Evolutionary conservation across 2,888 invertebrate species (phyloP).

Genomic region (Eurytoma californica): DNA sequence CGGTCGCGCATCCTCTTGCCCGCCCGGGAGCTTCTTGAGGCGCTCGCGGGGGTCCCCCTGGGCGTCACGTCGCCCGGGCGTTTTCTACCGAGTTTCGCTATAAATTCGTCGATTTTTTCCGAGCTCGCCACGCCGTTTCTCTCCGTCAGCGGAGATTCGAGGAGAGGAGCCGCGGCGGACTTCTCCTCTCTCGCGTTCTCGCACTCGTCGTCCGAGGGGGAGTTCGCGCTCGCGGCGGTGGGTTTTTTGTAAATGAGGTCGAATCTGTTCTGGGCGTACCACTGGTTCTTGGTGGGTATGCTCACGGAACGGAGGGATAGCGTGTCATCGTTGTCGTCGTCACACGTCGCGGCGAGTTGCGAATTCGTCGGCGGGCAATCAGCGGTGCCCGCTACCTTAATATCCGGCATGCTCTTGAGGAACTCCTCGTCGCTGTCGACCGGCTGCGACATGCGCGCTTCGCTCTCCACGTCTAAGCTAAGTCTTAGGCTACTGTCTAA

Average conservation of each 20-base stretch:
- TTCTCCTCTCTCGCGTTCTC: not conserved
- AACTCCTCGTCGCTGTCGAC: conserved; percentile 58
- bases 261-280: conserved; percentile 36
- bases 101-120: conserved; percentile 22
- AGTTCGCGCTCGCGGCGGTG: not conserved
- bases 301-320: not conserved
- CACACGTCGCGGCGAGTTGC: conserved; percentile 49
- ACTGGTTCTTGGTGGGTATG: conserved; percentile 21
- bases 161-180: not conserved
- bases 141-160: not conserved
- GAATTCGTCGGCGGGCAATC: conserved; percentile 52
- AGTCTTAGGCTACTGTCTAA: conserved; percentile 9
- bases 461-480: not conserved
- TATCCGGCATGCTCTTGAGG: conserved; percentile 64
- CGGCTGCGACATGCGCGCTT: not conserved
- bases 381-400: conserved; percentile 63
- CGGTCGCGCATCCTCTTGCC: no score
- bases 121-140: not conserved
- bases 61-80: not conserved
- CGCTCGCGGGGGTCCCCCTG: no score
- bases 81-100: conserved; percentile 30
- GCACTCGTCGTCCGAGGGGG: not conserved
- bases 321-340: conserved; percentile 21
- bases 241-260: conserved; percentile 34
- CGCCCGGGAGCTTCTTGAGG: no score